Base-by-base conservation (phyloP, 1,140 invertebrate species). In the Pseudomyrmex flavicornis region DNA sequence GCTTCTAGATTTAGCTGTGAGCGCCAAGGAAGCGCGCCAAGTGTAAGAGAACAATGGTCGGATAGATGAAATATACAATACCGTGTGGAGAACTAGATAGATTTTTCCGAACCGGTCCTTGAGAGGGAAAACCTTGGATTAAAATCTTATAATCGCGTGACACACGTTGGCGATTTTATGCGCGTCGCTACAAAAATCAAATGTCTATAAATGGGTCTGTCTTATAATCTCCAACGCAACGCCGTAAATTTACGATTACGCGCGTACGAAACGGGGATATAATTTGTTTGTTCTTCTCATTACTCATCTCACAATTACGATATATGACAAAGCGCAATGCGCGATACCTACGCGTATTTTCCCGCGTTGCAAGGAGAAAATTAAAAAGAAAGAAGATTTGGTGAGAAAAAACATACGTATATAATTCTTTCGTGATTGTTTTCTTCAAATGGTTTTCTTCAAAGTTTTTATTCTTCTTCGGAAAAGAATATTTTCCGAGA, bases 1-100 rank as follows among this genome's bases (percentile, higher is more conserved):
- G 2, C 7, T 70, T 70, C 65, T 52, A 59, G 54, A 80, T 80
- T 72, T 72, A 80, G 54, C 15, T 69, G 54, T 1, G 7, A 52
- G 17, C 26, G 26, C n/a, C n/a, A n/a, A 26, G 26, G 26, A 26
- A 26, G 26, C 26, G 26, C 26, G 26, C 17, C 13, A 59, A 48
- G 9, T n/a, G 0, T 35, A 35, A 1, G 13, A 52, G 7, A 63
- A 12, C 20, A 1, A 22, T 74, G 46, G 56, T n/a, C 9, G 44
- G 44, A 17, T 48, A 20, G 63, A 48, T 48, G n/a, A 66, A 52
- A 12, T n/a, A 7, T 2, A 52, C 22, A n/a, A 35, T 35, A 35
- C 35, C 35, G 3, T 7, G 22, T 35, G 35, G 35, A 35, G 1
- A 35, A 1, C 12, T 26, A 13, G n/a, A 46, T 22, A 54, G 35